phyloP scores from a whole-genome alignment of 2,113 vertebrate genomes.

The Sylvietta virens region DNA sequence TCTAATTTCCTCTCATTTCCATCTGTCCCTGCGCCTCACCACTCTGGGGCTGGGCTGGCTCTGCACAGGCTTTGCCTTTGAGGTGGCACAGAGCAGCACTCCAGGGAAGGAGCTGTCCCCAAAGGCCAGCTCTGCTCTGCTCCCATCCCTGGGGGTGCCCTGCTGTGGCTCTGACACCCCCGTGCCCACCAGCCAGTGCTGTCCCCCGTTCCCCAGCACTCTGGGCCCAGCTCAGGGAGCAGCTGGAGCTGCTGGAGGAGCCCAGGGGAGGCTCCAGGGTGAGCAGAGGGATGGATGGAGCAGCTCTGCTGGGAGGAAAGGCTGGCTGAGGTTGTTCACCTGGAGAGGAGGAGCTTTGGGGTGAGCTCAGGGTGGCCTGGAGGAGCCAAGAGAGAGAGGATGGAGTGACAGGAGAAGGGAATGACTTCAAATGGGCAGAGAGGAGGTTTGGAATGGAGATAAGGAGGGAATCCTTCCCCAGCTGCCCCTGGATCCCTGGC shows the following conservation, averaged over 20 bases:
- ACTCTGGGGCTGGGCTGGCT: not conserved
- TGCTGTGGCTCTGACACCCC: not conserved
- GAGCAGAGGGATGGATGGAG: not conserved
- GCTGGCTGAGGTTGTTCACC: not conserved
- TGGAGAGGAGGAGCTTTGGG: not conserved
- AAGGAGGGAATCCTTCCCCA: not conserved
- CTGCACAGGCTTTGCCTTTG: not conserved
- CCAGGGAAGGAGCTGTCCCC: not conserved
- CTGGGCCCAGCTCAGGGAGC: not conserved
- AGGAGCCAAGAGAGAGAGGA: not conserved
- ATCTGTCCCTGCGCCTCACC: not conserved
- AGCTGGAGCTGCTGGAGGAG: not conserved
- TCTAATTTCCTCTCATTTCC: conserved; percentile 37
- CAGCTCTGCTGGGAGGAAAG: not conserved
- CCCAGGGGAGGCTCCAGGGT: not conserved
- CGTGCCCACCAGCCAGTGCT: not conserved
- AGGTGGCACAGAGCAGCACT: not conserved
- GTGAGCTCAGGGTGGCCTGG: not conserved
- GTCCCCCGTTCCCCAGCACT: too few species aligned
- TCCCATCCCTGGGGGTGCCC: not conserved
- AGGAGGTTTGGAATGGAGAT: rapidly evolving
- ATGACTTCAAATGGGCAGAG: rapidly evolving
- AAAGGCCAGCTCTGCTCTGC: not conserved
- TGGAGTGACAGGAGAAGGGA: not conserved
- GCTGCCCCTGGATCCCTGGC: not conserved